These are phyloP conservation scores for Exephanes ischioxanthus DNA, from an alignment of 2,888 invertebrate species.

Conservation along the genomic window DNA sequence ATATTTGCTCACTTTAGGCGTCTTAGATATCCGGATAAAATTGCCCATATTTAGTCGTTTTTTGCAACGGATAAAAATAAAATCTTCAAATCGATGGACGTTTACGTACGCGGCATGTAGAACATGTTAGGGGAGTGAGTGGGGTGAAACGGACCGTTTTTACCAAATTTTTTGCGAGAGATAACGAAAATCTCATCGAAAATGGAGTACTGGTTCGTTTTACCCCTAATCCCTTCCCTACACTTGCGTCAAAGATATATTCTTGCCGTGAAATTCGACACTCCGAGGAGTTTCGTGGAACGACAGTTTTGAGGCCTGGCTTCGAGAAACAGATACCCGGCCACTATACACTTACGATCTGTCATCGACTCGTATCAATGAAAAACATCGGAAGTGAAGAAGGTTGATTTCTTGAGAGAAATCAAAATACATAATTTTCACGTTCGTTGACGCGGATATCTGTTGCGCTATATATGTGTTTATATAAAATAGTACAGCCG, in stretches of 20 bases:
- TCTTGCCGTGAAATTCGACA: neutral
- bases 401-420: neutral
- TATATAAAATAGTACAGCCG: constrained; percentile 5
- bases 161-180: no score
- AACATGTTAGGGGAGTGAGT: no score
- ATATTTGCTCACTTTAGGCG: no score
- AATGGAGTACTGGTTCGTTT: no score
- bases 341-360: neutral
- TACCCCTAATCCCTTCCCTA: no score
- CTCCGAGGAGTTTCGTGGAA: neutral
- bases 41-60: no score
- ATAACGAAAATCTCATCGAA: no score
- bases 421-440: constrained; percentile 21
- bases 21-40: no score
- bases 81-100: no score
- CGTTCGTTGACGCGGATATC: constrained; percentile 47
- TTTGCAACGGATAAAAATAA: no score
- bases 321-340: constrained; percentile 5
- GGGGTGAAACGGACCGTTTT: no score
- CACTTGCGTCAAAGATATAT: neutral
- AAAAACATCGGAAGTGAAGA: constrained; percentile 38
- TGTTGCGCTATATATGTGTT: constrained; percentile 13
- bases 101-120: no score
- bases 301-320: constrained; percentile 1
- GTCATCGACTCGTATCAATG: constrained; percentile 32